These are phyloP conservation scores for Caranx ignobilis DNA, from an alignment of 2,113 vertebrate species.

Conservation along the genomic window DNA sequence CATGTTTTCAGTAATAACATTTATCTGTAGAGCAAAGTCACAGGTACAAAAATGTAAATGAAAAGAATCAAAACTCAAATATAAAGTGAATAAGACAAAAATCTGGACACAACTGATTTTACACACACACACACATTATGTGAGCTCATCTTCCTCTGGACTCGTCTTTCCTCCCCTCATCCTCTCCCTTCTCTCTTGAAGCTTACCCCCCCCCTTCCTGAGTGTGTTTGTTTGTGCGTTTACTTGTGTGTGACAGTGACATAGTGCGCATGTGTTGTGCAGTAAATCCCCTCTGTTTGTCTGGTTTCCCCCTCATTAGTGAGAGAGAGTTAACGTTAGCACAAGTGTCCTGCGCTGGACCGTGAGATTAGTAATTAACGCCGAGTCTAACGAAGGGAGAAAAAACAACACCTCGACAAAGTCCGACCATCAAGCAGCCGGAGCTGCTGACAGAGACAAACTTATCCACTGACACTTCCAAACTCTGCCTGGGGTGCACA, in stretches of 20 bases:
- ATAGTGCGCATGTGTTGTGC: constrained; percentile 66
- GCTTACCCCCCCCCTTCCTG: constrained; percentile 1
- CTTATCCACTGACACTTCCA: constrained; percentile 49
- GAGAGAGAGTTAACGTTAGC: constrained; percentile 82
- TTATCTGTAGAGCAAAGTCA: background rate
- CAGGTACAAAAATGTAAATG: background rate
- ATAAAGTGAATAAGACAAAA: background rate
- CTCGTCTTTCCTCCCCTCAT: background rate
- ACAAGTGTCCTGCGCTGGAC: constrained; percentile 82
- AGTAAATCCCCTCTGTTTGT: constrained; percentile 84
- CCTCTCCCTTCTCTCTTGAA: background rate
- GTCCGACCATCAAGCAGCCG: constrained; percentile 79
- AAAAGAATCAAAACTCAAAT: background rate
- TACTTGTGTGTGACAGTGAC: constrained; percentile 63
- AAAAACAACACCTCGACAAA: constrained; percentile 85
- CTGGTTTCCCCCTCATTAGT: constrained; percentile 85
- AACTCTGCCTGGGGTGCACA: constrained; percentile 43
- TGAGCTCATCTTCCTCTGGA: background rate
- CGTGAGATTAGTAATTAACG: constrained; percentile 88
- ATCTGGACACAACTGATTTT: background rate
- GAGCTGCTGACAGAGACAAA: constrained; percentile 83
- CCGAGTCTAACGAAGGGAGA: constrained; percentile 84
- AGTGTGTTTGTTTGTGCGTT: constrained; percentile 29
- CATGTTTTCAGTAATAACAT: background rate
- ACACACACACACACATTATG: background rate